Evolutionary conservation across 2,113 vertebrate genomes (phyloP).

Genomic region (Cynopterus brachyotis): DNA sequence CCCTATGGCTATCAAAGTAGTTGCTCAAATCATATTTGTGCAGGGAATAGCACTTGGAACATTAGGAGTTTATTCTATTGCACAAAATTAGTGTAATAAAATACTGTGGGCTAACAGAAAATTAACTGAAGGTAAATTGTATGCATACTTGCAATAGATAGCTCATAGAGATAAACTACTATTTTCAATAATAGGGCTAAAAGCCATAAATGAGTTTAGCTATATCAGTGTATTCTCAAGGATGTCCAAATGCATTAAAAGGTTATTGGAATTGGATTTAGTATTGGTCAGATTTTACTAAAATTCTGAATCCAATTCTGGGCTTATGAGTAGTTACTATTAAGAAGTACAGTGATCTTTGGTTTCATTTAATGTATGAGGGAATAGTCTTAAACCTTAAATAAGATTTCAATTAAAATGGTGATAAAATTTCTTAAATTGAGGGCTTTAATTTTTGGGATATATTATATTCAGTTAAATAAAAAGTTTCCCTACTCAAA

Average conservation of each 20-base stretch:
- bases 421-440: constrained; percentile 7
- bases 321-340: not conserved
- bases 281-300: constrained; percentile 3
- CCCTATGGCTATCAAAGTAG: not conserved
- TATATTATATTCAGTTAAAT: not conserved
- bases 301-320: not conserved
- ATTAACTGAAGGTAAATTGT: not conserved
- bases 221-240: not conserved
- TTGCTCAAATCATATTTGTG: constrained; percentile 13
- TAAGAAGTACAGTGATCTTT: not conserved
- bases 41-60: not conserved
- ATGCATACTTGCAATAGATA: not conserved
- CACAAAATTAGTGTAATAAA: constrained; percentile 22
- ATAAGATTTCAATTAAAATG: constrained; percentile 16
- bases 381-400: constrained; percentile 3
- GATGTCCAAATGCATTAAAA: not conserved
- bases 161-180: not conserved
- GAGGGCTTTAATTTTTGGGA: not conserved
- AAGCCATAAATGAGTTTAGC: not conserved
- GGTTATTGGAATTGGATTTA: not conserved
- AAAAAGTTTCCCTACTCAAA: not conserved
- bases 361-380: not conserved
- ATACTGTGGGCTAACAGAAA: not conserved
- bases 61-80: not conserved
- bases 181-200: not conserved